A percentile compares a stretch with the other conserved stretches of the same genome.
Conservation (phyloP, 2,797 vertebrate genomes). For the Lerista edwardsae region DNA sequence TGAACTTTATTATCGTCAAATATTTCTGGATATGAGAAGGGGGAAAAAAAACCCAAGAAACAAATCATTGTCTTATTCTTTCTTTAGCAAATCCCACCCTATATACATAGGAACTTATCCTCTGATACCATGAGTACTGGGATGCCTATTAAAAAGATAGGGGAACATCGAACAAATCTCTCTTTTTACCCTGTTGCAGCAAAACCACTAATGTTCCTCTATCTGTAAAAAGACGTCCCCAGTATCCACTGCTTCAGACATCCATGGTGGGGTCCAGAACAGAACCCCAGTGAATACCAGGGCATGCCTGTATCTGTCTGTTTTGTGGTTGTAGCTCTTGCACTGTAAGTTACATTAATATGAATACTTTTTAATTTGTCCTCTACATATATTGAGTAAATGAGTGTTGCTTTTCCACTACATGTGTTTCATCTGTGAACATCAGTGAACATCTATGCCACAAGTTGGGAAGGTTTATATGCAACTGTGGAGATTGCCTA, state of each 20-base stretch:
- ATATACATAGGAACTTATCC: not conserved
- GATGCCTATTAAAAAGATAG: too few species aligned
- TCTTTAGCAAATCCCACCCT: slow-evolving; percentile 1
- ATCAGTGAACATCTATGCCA: not conserved
- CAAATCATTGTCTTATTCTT: not conserved
- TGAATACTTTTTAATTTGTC: not conserved
- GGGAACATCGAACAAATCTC: too few species aligned
- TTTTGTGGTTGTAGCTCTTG: not conserved
- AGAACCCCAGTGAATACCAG: too few species aligned
- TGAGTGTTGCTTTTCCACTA: not conserved
- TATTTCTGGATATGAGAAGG: not conserved
- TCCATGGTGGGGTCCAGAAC: too few species aligned
- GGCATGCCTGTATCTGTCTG: not conserved
- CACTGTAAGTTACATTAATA: not conserved
- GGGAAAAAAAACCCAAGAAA: not conserved
- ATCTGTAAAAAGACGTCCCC: too few species aligned
- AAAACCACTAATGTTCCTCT: too few species aligned
- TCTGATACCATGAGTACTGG: too few species aligned
- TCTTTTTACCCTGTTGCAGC: too few species aligned
- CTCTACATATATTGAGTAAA: not conserved
- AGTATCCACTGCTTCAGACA: too few species aligned
- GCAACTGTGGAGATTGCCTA: not conserved
- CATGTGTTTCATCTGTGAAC: not conserved
- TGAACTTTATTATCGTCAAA: not conserved
- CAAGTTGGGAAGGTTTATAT: not conserved